Evolutionary conservation across 2,797 vertebrate genomes (phyloP), one percentile per base, ranked within the genome.

Genomic region (Morus bassanus): DNA sequence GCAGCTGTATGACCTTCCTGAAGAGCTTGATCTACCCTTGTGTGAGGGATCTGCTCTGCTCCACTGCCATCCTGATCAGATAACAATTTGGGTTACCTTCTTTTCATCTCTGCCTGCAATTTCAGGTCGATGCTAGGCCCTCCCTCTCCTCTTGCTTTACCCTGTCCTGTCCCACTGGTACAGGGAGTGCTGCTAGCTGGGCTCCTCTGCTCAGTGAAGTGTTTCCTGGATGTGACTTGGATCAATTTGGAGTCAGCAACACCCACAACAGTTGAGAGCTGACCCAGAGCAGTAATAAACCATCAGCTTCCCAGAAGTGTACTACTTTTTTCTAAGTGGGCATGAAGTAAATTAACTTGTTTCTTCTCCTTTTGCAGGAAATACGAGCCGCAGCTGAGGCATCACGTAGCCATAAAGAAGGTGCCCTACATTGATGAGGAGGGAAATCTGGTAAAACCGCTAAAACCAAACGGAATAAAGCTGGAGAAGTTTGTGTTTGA

Each of bases 401-500:
- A 98, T 50, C 99, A 99, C 1, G 98, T 99, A 56, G 99, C 99
- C 6, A 85, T 99, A 72, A 99, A 99, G 98, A 99, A 99, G 95
- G 99, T 99, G 12, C 98, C 99, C 0, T 99, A 98, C 84, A 98
- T 99, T 96, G 98, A 99, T 45, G 78, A 98, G 22, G 97, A 98
- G 54, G 99, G 99, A 43, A 98, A 98, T 74, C 97, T 95, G 85
- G 98, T 99, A 77, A 99, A 98, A 92, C 99, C 99, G 0, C 97
- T 95, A 70, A 97, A 98, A 93, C 98, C 99, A 1, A 99, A 99
- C 0, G 99, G 98, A 77, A 99, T 99, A 85, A 99, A 99, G 98
- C 99, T 99, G 99, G 99, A 99, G 98, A 99, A 99, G 97, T 99
- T 99, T 97, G 99, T 99, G 84, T 99, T 99, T 97, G 99, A 99